A percentile compares a stretch with the other conserved stretches of the same genome.
Conservation (phyloP, 2,888 invertebrate species). For the Podabrus alpinus region DNA sequence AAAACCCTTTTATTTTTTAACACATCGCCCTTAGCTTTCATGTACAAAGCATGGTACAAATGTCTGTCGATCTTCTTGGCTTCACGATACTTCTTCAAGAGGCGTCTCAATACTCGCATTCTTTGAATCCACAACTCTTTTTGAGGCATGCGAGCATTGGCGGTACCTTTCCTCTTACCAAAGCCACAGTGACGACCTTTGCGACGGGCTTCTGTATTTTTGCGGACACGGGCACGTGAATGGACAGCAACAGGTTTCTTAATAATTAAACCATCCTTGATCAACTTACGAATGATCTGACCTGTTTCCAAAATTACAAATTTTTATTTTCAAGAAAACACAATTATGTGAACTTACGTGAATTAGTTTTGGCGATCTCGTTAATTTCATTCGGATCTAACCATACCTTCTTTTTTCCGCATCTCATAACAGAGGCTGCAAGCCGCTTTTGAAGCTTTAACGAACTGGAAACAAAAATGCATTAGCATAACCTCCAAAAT, state of each 20-base stretch:
- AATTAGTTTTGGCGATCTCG: constrained; percentile 99
- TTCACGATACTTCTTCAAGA: constrained; percentile 95
- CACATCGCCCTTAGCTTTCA: constrained; percentile 99
- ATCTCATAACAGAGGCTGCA: constrained; percentile 98
- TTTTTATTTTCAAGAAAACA: background rate
- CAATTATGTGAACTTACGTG: constrained; percentile 64
- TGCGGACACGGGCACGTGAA: constrained; percentile 95
- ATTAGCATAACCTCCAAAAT: background rate
- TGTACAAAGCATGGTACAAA: constrained; percentile 96
- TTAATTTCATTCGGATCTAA: constrained; percentile 99
- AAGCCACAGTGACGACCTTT: constrained; percentile 99
- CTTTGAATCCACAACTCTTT: constrained; percentile 95
- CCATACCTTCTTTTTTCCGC: constrained; percentile 99
- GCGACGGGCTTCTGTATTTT: constrained; percentile 95
- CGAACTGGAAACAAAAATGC: constrained; percentile 70
- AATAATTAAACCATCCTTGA: constrained; percentile 99
- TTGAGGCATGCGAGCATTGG: constrained; percentile 98
- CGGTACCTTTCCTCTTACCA: constrained; percentile 99
- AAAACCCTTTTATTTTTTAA: constrained; percentile 99
- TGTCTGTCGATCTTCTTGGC: constrained; percentile 99
- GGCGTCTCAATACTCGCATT: constrained; percentile 92
- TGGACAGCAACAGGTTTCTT: constrained; percentile 99
- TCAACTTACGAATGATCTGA: constrained; percentile 97
- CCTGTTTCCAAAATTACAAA: constrained; percentile 57
- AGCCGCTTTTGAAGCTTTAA: constrained; percentile 98